Evolutionary conservation across 23 tunicate genomes (phyloP).

Genomic region (Oikopleura vanhoeffeni): DNA sequence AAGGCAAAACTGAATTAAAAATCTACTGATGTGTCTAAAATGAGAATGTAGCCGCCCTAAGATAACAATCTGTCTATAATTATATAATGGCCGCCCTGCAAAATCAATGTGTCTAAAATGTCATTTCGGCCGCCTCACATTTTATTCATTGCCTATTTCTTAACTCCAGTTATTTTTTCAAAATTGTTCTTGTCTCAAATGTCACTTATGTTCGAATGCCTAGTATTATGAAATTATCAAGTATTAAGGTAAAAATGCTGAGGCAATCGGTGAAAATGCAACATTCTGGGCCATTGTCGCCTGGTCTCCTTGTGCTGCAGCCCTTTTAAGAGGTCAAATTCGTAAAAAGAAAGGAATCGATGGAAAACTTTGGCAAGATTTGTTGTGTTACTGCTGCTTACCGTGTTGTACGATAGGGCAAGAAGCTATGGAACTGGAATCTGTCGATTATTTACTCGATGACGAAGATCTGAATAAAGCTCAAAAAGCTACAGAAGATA

Average conservation of each 20-base stretch:
- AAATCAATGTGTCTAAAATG: no score
- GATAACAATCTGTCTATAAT: no score
- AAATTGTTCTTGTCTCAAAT: no score
- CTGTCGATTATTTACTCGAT: not conserved
- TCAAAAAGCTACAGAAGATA: not conserved
- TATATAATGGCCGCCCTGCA: no score
- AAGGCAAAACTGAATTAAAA: no score
- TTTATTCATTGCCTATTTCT: no score
- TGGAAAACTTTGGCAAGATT: not conserved
- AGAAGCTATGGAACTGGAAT: not conserved
- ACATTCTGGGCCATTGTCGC: not conserved
- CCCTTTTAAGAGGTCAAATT: not conserved
- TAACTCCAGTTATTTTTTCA: no score
- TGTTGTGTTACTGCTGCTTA: not conserved
- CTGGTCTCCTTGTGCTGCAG: not conserved
- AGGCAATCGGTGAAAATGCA: not conserved
- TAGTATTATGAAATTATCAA: no score
- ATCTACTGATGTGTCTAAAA: no score
- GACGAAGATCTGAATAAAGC: not conserved
- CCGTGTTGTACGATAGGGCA: not conserved
- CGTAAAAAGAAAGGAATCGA: not conserved
- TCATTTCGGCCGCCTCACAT: no score
- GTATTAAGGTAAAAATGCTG: constrained; percentile 11
- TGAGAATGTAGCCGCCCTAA: no score
- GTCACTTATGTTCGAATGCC: no score